A percentile compares a stretch with the other conserved stretches of the same genome.
These are phyloP conservation scores for Phortica magna DNA, from an alignment of 2,888 invertebrate genomes.

Conservation along the genomic window DNA sequence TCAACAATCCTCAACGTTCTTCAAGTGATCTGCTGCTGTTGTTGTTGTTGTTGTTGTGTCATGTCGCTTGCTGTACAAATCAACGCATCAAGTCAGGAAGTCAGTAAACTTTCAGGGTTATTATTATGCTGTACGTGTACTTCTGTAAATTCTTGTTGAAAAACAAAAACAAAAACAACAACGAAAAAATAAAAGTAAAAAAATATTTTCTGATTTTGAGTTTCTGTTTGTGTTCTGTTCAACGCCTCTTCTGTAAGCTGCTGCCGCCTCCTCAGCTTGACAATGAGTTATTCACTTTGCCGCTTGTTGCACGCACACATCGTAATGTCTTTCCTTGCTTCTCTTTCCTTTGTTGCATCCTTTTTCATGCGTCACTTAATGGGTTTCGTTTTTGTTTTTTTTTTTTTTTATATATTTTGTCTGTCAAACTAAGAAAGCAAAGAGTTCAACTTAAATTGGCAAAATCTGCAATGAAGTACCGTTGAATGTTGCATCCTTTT, in stretches of 20 bases:
- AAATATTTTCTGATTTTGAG: neutral
- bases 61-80: neutral
- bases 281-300: neutral
- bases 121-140: conserved; percentile 65
- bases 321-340: neutral
- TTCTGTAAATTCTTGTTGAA: neutral
- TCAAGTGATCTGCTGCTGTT: neutral
- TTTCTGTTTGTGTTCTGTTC: neutral
- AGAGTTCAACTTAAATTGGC: no score
- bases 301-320: neutral
- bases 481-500: no score
- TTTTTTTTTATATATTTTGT: conserved; percentile 17
- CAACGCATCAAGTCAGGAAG: conserved; percentile 60
- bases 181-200: no score
- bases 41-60: neutral
- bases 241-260: conserved; percentile 23
- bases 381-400: neutral
- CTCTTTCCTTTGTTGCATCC: neutral
- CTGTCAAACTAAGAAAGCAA: neutral
- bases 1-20: neutral
- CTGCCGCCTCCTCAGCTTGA: conserved; percentile 11
- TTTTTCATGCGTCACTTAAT: neutral
- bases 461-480: no score
- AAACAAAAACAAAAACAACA: no score
- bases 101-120: conserved; percentile 74